phyloP scores from a whole-genome alignment of 2,888 invertebrate species.

The Aquatica leii region DNA sequence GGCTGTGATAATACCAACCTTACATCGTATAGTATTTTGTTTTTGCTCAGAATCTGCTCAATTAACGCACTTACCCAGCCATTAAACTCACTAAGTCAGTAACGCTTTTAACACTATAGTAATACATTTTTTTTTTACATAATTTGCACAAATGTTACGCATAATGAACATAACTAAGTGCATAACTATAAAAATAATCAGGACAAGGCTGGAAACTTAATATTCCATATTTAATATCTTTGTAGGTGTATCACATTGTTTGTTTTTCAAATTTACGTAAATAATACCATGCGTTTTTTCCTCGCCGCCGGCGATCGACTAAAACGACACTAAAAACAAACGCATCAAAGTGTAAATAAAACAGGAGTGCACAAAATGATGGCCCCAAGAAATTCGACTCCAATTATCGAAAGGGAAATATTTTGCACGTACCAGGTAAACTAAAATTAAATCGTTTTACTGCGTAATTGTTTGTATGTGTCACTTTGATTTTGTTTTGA shows the following conservation, averaged over 20 bases:
- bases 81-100: too few relatives aligned
- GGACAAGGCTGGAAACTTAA: slow-evolving; percentile 33
- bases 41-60: too few relatives aligned
- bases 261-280: slow-evolving; percentile 29
- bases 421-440: slow-evolving; percentile 74
- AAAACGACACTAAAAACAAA: too few relatives aligned
- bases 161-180: slow-evolving; percentile 13
- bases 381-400: slow-evolving; percentile 70
- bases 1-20: too few relatives aligned
- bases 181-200: slow-evolving; percentile 13
- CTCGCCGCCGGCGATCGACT: too few relatives aligned
- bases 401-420: slow-evolving; percentile 72
- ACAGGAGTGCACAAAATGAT: slow-evolving; percentile 54
- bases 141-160: not conserved
- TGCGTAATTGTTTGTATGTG: too few relatives aligned
- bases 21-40: too few relatives aligned
- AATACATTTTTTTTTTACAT: too few relatives aligned
- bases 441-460: not conserved
- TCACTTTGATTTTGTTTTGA: too few relatives aligned
- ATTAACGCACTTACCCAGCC: too few relatives aligned
- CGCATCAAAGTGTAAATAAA: not conserved
- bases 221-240: slow-evolving; percentile 16
- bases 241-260: slow-evolving; percentile 28
- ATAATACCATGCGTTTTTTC: not conserved
- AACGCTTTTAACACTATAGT: too few relatives aligned